phyloP scores from a whole-genome alignment of 2,113 vertebrate species.

The Vulpes vulpes region DNA sequence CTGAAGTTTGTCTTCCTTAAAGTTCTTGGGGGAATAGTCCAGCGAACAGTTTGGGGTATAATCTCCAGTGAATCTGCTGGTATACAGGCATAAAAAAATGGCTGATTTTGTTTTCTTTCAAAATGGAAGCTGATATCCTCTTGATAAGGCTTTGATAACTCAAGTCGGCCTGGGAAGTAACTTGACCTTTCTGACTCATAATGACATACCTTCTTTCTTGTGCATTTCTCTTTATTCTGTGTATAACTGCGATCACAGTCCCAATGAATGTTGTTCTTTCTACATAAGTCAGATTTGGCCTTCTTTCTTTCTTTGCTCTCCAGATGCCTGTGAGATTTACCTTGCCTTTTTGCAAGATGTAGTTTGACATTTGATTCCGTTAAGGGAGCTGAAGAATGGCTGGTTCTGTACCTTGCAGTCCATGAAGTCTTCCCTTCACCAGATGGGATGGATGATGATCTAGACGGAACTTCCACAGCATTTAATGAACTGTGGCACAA shows the following conservation, averaged over 20 bases:
- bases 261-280: neutral
- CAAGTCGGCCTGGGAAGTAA: neutral
- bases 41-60: conserved; percentile 71
- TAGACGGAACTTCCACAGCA: neutral
- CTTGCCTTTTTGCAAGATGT: neutral
- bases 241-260: neutral
- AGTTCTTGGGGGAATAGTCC: conserved; percentile 51
- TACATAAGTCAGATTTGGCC: neutral
- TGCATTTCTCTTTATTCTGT: neutral
- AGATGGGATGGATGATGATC: neutral
- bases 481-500: neutral
- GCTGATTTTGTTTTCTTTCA: neutral
- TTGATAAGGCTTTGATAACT: neutral
- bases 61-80: conserved; percentile 61
- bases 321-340: neutral
- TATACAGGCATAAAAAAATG: conserved; percentile 76
- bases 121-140: neutral
- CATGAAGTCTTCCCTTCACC: neutral
- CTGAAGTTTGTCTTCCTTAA: conserved; percentile 57
- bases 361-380: conserved; percentile 29
- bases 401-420: neutral
- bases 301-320: conserved; percentile 54
- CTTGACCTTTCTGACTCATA: neutral
- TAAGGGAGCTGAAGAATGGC: conserved; percentile 3
- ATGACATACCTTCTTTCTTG: neutral